A percentile compares a stretch with the other conserved stretches of the same genome.
phyloP scores from a whole-genome alignment of 1,140 invertebrate species.

The Drusus annulatus region DNA sequence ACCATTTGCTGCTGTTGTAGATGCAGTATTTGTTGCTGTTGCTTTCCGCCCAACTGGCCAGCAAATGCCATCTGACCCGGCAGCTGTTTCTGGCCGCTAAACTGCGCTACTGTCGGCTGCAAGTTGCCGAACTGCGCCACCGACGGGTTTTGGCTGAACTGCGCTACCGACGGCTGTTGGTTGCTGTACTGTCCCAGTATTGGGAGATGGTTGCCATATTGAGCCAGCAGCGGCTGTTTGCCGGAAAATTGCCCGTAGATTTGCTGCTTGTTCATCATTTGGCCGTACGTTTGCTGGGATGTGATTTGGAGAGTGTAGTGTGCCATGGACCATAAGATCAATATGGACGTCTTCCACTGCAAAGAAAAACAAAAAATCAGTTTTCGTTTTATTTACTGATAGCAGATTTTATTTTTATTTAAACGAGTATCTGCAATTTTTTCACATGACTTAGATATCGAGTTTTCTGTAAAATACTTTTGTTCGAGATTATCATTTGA shows the following conservation, averaged over 20 bases:
- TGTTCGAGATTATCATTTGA: too few species aligned
- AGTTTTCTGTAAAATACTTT: too few species aligned
- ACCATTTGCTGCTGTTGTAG: background rate
- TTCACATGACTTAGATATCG: too few species aligned
- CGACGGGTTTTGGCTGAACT: background rate
- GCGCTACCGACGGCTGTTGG: background rate
- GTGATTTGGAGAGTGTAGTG: background rate
- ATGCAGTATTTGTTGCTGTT: background rate
- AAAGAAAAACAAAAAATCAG: background rate
- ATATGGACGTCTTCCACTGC: conserved; percentile 14
- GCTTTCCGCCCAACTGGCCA: background rate
- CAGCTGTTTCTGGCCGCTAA: background rate
- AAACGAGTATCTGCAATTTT: too few species aligned
- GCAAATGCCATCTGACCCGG: background rate
- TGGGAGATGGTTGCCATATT: conserved; percentile 1
- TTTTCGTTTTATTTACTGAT: background rate
- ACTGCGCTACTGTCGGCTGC: background rate
- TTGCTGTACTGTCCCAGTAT: background rate
- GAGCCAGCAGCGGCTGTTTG: background rate
- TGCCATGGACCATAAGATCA: conserved; percentile 6
- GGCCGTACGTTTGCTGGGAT: conserved; percentile 8
- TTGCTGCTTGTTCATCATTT: conserved; percentile 25
- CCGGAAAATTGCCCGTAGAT: conserved; percentile 1
- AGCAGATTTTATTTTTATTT: too few species aligned
- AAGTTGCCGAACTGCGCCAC: background rate